Percentiles rank a stretch among this genome's conserved stretches.
phyloP scores from a whole-genome alignment of 1,140 invertebrate species.

The Cydia strobilella region DNA sequence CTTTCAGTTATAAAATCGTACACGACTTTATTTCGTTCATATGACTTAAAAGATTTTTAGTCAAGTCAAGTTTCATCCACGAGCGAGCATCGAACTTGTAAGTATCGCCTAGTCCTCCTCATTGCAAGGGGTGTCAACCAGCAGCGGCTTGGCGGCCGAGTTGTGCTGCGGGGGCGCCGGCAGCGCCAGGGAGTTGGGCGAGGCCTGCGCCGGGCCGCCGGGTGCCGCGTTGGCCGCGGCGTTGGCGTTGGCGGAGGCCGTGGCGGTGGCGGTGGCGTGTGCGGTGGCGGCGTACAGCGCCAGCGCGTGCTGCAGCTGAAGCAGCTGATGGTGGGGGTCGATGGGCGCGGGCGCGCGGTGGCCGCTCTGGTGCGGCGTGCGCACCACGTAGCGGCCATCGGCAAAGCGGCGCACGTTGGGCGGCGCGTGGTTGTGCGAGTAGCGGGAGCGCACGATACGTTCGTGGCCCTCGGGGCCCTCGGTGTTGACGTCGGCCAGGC shows the following conservation, averaged over 20 bases:
- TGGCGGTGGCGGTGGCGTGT: conserved; percentile 61
- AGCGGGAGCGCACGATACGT: conserved; percentile 72
- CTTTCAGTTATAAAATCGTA: conserved; percentile 9
- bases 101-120: conserved; percentile 63
- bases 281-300: conserved; percentile 73
- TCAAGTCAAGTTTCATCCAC: not conserved
- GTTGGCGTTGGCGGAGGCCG: conserved; percentile 49
- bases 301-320: conserved; percentile 72
- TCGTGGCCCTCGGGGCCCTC: conserved; percentile 74
- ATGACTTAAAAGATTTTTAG: conserved; percentile 1
- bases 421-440: conserved; percentile 72
- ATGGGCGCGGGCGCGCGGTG: conserved; percentile 71
- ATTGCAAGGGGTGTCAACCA: conserved; percentile 71
- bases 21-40: conserved; percentile 1
- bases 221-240: conserved; percentile 43
- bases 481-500: conserved; percentile 72
- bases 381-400: conserved; percentile 74
- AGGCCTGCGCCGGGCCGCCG: conserved; percentile 51
- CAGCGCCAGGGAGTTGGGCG: conserved; percentile 58
- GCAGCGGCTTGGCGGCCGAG: conserved; percentile 61
- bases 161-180: conserved; percentile 53
- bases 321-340: conserved; percentile 70
- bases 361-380: conserved; percentile 73
- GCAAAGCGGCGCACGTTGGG: conserved; percentile 75
- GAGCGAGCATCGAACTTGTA: conserved; percentile 1